Evolutionary conservation across 2,113 vertebrate genomes (phyloP).

Genomic region (Oryzias celebensis): DNA sequence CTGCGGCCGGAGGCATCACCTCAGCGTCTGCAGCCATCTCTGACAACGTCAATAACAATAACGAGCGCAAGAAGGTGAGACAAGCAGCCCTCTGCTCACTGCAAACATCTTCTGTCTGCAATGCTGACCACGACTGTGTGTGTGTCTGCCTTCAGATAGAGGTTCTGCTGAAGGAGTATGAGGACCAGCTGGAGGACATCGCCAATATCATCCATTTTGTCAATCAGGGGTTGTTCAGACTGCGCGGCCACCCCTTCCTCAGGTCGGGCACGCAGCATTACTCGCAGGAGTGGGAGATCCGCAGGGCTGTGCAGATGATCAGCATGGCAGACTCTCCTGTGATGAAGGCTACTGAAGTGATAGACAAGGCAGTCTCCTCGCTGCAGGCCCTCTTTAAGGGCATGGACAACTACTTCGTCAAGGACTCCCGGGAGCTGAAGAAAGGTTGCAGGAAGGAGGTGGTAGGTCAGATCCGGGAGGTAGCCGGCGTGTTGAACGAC

Average conservation of each 20-base stretch:
- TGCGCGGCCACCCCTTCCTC: constrained; percentile 69
- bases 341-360: constrained; percentile 30
- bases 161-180: constrained; percentile 53
- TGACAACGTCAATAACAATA: constrained; percentile 68
- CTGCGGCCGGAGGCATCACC: constrained; percentile 68
- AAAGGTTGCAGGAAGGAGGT: constrained; percentile 67
- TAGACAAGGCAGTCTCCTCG: not conserved
- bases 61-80: constrained; percentile 71
- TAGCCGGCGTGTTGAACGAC: constrained; percentile 64
- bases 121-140: not conserved
- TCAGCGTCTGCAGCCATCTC: constrained; percentile 72
- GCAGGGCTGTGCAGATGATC: constrained; percentile 66
- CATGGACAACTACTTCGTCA: constrained; percentile 75
- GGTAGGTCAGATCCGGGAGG: constrained; percentile 54
- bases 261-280: constrained; percentile 73
- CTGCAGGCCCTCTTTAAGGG: constrained; percentile 63
- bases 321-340: constrained; percentile 50
- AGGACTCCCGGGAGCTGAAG: constrained; percentile 71
- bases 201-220: constrained; percentile 66
- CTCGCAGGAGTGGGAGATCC: constrained; percentile 71
- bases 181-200: constrained; percentile 62
- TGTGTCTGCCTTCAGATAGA: constrained; percentile 49
- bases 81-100: not conserved
- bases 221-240: constrained; percentile 59
- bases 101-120: not conserved